phyloP scores from a whole-genome alignment of 2,888 invertebrate genomes.

The Nezara viridula region DNA sequence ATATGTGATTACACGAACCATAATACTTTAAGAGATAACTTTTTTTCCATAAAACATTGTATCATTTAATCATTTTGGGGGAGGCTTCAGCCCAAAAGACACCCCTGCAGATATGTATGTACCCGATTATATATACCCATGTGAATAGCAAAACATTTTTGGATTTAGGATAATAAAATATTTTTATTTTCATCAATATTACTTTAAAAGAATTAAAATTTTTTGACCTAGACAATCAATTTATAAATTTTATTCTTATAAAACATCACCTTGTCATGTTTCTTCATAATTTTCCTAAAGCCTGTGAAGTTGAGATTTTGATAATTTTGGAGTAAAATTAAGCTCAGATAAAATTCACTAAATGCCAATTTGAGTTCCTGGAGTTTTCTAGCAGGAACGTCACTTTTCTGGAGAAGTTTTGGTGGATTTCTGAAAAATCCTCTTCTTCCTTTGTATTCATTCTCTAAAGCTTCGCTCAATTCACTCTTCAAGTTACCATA shows the following conservation, averaged over 20 bases:
- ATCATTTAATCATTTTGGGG: too few relatives aligned
- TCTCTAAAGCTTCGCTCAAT: conserved; percentile 73
- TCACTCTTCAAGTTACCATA: conserved; percentile 92
- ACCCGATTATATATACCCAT: too few relatives aligned
- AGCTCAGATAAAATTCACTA: conserved; percentile 97
- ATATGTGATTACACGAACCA: too few relatives aligned
- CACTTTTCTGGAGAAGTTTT: conserved; percentile 69
- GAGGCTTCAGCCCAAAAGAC: too few relatives aligned
- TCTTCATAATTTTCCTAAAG: conserved; percentile 98
- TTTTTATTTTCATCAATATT: too few relatives aligned
- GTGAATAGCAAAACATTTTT: too few relatives aligned
- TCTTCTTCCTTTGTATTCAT: conserved; percentile 68
- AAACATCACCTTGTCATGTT: conserved; percentile 92
- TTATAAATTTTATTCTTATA: not conserved
- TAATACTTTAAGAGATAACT: too few relatives aligned
- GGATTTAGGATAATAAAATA: too few relatives aligned
- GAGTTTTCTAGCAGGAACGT: conserved; percentile 67
- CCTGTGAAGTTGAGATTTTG: conserved; percentile 99
- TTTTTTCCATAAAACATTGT: too few relatives aligned
- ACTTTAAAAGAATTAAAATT: too few relatives aligned
- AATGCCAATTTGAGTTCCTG: conserved; percentile 94
- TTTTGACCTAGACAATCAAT: too few relatives aligned
- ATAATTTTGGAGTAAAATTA: conserved; percentile 97
- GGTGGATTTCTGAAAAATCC: conserved; percentile 67
- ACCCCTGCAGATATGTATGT: too few relatives aligned